phyloP scores from a whole-genome alignment of 2,797 vertebrate genomes.

The Acrocephalus scirpaceus region DNA sequence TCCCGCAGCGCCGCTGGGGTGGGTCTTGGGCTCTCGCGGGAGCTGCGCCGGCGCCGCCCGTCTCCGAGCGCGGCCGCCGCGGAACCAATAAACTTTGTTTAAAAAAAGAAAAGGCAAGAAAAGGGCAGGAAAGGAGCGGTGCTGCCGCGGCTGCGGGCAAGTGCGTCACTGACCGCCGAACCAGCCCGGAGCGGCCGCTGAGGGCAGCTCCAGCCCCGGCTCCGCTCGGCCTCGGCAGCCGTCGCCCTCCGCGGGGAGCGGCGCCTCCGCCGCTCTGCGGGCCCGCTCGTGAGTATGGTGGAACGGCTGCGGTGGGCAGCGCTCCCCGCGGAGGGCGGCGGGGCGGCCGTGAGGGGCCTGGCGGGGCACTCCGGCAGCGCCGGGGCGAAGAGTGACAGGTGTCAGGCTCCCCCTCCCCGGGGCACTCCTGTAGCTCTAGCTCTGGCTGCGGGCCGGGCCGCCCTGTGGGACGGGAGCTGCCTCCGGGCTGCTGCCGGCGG shows the following conservation, averaged over 20 bases:
- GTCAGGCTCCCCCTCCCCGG: neutral
- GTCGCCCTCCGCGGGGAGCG: neutral
- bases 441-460: neutral
- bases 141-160: accelerated
- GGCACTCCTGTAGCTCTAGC: neutral
- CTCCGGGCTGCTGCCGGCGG: neutral
- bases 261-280: neutral
- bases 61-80: neutral
- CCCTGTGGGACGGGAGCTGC: neutral
- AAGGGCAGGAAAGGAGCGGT: neutral
- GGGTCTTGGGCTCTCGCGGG: conserved; percentile 27
- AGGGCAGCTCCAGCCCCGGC: neutral
- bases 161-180: neutral
- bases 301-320: neutral
- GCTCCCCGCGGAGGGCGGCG: neutral
- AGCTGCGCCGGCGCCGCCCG: neutral
- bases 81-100: conserved; percentile 5
- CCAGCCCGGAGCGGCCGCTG: neutral
- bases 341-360: neutral
- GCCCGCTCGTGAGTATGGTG: conserved; percentile 18
- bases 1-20: neutral
- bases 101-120: neutral
- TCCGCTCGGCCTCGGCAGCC: neutral
- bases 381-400: conserved; percentile 22
- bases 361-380: neutral